Evolutionary conservation across 2,113 vertebrate species (phyloP), one percentile per base, ranked within the genome.

Genomic region (Oxyura jamaicensis): DNA sequence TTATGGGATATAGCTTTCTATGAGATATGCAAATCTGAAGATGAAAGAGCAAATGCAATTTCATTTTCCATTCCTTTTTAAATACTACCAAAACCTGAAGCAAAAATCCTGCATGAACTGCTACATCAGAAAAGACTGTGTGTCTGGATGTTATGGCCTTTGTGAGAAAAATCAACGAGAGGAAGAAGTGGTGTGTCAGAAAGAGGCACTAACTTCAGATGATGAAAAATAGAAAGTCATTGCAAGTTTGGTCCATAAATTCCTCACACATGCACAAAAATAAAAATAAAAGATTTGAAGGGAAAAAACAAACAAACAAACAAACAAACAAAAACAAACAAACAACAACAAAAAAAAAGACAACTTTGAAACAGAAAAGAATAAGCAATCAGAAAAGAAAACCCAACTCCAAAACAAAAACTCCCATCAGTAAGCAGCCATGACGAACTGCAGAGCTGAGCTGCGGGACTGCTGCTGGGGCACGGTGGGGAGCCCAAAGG

Each of bases 61-160:
- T 60, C 8, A 28, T 58, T 86, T 63, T 60, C 71, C 28, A 26
- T 39, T 92, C 20, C 83, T 71, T 84, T 76, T 21, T 33, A 77
- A 91, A 73, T 13, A 33, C 13, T 13, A 65, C 42, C 33, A 42
- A 65, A 91, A 72, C 42, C 31, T 16, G 29, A 65, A n/a, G 68
- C 19, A 82, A 89, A 81, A 90, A 39, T 25, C 14, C 44, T 78
- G 25, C 39, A 69, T 41, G 74, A 77, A 14, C 20, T 53, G 20
- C 56, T 56, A 4, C n/a, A 46, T 18, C 0, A 42, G 25, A 28
- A 55, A 72, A 68, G 14, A 16, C 4, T 8, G 2, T 0, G 21
- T 44, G 46, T 3, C 4, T 50, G 14, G 60, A 13, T 44, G 56
- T 41, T 50, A 58, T 1, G 35, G 60, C 15, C 78, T 60, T 50